Evolutionary conservation across 2,888 invertebrate genomes (phyloP), one percentile per base, ranked within the genome.

Genomic region (Cantharis nigra): DNA sequence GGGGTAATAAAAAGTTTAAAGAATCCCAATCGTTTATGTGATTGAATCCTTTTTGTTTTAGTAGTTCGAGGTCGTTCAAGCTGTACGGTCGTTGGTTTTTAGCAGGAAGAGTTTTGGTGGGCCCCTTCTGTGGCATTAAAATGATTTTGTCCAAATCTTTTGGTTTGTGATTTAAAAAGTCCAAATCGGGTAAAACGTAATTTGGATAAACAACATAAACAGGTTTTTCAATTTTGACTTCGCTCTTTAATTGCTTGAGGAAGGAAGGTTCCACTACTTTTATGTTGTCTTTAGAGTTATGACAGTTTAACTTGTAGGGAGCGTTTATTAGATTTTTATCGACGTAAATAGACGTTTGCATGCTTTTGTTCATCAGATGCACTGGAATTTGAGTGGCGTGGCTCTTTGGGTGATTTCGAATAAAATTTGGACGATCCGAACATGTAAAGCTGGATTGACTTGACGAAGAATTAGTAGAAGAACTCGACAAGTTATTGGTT

Each of bases 1-100:
- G 90, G 3, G 98, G 98, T 80, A 98, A 89, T 70, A 98, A 90
- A 82, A 97, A 94, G 83, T 95, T 96, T 72, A 98, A 89, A 0
- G 97, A 97, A 84, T 97, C 96, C 98, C 98, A 98, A 88, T 98
- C 98, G 86, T 94, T 93, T 9, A 98, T 94, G 86, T 97, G 97
- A 64, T 92, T 91, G 80, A 96, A 93, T 73, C 96, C 95, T 87
- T 94, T 93, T 85, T 94, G 94, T 85, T 94, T 93, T 63, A 97
- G 88, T 79, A 93, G 91, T 88, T 97, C 97, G 71, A 96, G 91
- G 85, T 97, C 96, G 83, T 93, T 94, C 85, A 93, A 95, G 67
- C 95, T 95, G 85, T 95, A 94, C 1, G 96, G 96, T 79, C 94
- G 89, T 86, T n/a, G n/a, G n/a, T 80, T 81, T 13, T 79, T 74